These are phyloP conservation scores for Nyctibius grandis DNA, from an alignment of 2,797 vertebrate species.

Conservation along the genomic window DNA sequence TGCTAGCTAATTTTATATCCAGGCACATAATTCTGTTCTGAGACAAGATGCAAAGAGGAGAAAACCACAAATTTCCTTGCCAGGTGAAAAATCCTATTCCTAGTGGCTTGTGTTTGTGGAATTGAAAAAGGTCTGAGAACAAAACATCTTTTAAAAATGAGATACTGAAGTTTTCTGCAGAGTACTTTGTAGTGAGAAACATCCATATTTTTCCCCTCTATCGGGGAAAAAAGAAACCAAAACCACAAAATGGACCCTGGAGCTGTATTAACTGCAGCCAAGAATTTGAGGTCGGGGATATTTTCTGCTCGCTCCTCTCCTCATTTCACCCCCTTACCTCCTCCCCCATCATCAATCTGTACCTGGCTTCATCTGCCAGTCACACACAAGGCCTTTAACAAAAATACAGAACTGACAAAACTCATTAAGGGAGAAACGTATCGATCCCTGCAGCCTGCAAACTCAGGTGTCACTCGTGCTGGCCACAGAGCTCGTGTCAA, in stretches of 20 bases:
- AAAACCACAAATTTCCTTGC: rapidly evolving
- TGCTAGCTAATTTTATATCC: not conserved
- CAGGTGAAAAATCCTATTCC: not conserved
- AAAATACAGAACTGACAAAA: not conserved
- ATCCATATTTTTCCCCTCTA: not conserved
- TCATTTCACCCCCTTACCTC: not conserved
- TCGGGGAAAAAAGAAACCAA: rapidly evolving
- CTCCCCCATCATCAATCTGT: not conserved
- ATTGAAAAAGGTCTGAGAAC: not conserved
- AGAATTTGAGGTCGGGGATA: not conserved
- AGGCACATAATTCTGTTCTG: not conserved
- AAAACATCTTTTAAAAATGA: not conserved
- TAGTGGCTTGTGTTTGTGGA: not conserved
- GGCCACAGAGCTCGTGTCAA: not conserved
- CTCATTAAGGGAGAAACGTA: not conserved
- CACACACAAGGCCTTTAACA: not conserved
- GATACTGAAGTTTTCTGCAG: not conserved
- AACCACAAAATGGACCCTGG: not conserved
- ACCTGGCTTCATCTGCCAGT: not conserved
- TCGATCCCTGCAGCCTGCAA: not conserved
- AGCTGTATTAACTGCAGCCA: not conserved
- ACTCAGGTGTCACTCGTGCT: not conserved
- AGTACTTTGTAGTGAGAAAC: not conserved
- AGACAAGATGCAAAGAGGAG: not conserved
- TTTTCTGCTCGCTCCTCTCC: not conserved